phyloP scores from a whole-genome alignment of 1,140 invertebrate genomes.

The Caerostris extrusa region DNA sequence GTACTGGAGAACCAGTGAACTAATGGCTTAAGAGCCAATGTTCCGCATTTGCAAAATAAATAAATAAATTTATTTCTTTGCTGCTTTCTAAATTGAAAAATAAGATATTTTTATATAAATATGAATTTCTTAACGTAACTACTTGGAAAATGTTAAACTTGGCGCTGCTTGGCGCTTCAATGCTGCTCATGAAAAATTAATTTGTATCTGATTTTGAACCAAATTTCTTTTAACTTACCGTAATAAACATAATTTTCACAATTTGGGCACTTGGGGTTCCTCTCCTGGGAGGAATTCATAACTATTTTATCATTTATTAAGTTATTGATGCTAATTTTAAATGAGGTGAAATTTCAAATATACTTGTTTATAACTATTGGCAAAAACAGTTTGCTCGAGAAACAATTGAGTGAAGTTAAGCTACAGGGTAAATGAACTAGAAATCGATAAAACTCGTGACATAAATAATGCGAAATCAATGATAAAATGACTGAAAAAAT shows the following conservation, averaged over 20 bases:
- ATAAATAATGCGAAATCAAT: too few relatives aligned
- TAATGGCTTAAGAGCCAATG: too few relatives aligned
- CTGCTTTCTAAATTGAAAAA: too few relatives aligned
- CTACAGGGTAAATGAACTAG: not conserved
- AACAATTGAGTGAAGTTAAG: not conserved
- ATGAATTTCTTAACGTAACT: too few relatives aligned
- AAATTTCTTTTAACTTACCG: not conserved
- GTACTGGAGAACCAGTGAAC: too few relatives aligned
- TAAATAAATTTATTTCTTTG: too few relatives aligned
- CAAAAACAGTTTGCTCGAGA: not conserved
- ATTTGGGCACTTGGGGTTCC: conserved; percentile 40
- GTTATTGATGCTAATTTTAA: not conserved
- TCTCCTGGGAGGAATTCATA: conserved; percentile 10
- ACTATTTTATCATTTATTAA: not conserved
- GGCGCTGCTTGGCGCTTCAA: too few relatives aligned
- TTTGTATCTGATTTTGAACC: not conserved
- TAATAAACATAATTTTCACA: conserved; percentile 51
- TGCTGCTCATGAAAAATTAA: not conserved
- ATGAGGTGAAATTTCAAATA: not conserved
- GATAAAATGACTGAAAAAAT: too few relatives aligned
- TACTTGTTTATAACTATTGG: not conserved
- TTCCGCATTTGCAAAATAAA: too few relatives aligned
- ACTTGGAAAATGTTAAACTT: too few relatives aligned
- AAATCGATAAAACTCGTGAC: too few relatives aligned
- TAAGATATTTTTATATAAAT: too few relatives aligned